Evolutionary conservation across 2,113 vertebrate species (phyloP).

Genomic region (Dryoscopus gambensis): DNA sequence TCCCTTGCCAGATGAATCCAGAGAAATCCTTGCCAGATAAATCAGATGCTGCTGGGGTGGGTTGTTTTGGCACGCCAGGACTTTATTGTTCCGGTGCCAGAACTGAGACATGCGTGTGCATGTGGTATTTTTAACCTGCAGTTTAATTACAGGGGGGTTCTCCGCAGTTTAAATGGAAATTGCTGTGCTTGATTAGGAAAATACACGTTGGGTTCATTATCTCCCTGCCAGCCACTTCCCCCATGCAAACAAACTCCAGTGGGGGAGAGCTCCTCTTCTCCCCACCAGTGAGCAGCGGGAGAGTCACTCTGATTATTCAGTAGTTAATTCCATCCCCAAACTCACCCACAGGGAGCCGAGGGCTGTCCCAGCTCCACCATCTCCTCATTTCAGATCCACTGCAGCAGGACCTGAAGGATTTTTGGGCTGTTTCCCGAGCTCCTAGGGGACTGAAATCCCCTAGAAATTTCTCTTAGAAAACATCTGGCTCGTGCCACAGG

Average conservation of each 20-base stretch:
- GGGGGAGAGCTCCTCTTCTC: neutral
- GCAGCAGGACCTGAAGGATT: rapidly evolving
- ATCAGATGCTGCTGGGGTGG: neutral
- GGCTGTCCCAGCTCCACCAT: neutral
- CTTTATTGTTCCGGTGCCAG: neutral
- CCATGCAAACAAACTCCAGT: neutral
- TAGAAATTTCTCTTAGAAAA: neutral
- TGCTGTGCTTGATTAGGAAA: neutral
- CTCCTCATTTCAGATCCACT: neutral
- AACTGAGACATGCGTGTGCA: neutral
- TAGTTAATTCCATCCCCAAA: neutral
- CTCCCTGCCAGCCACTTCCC: neutral
- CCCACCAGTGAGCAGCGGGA: neutral
- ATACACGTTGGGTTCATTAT: neutral
- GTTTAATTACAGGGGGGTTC: neutral
- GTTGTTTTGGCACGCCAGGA: neutral
- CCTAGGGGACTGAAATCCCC: neutral
- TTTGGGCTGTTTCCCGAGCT: neutral
- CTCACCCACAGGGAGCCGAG: neutral
- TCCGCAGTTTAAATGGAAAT: neutral
- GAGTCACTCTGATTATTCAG: neutral
- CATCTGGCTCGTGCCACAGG: neutral
- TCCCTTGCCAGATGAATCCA: neutral
- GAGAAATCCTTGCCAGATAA: neutral
- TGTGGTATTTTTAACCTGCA: neutral